Conservation (phyloP, 2,797 vertebrate species). For the Sternotherus odoratus region DNA sequence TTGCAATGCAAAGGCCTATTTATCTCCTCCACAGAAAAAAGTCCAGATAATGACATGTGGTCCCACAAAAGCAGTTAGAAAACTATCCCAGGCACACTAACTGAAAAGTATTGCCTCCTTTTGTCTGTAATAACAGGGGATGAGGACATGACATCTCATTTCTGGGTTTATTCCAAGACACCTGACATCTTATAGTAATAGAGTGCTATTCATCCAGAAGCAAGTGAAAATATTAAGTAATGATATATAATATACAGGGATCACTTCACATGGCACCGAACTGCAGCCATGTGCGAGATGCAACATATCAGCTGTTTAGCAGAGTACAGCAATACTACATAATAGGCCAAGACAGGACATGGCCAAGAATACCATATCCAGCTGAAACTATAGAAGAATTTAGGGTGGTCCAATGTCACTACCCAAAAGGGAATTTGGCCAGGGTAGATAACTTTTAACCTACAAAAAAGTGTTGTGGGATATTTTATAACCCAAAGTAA, state of each 20-base stretch:
- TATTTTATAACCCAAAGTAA: neutral
- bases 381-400: neutral
- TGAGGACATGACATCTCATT: neutral
- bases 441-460: neutral
- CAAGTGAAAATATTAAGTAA: neutral
- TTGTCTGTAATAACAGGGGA: neutral
- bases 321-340: neutral
- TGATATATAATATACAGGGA: neutral
- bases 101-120: neutral
- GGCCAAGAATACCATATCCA: fast-evolving
- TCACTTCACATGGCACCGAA: neutral
- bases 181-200: neutral
- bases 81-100: neutral
- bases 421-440: fast-evolving
- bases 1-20: neutral
- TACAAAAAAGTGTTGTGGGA: neutral
- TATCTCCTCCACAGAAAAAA: neutral
- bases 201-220: neutral
- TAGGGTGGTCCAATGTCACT: fast-evolving
- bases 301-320: neutral
- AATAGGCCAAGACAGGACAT: neutral
- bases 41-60: neutral
- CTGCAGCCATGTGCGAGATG: neutral
- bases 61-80: neutral
- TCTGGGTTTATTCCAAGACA: neutral